A percentile compares a stretch with the other conserved stretches of the same genome.
These are phyloP conservation scores for Caenorhabditis japonica DNA, from an alignment of 2,888 invertebrate species.

Conservation along the genomic window DNA sequence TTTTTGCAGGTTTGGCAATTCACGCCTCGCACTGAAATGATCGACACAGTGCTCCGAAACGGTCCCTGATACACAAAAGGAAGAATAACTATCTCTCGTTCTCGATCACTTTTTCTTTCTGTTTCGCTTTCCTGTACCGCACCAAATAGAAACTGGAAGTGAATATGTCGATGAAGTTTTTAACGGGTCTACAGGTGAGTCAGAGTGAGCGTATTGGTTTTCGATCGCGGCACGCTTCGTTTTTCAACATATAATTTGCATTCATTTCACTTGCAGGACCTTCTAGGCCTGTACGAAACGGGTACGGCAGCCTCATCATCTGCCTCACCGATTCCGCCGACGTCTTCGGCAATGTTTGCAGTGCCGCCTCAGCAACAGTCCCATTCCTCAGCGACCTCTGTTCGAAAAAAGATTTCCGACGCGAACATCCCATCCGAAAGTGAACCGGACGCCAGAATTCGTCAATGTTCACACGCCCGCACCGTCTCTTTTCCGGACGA, in stretches of 20 bases:
- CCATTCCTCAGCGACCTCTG: slow-evolving; percentile 52
- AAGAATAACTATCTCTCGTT: slow-evolving; percentile 17
- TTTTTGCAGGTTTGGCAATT: slow-evolving; percentile 44
- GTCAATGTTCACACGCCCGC: slow-evolving; percentile 65
- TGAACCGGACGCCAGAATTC: slow-evolving; percentile 35
- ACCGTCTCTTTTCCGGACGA: slow-evolving; percentile 62
- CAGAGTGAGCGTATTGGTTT: slow-evolving; percentile 16
- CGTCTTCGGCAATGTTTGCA: slow-evolving; percentile 43
- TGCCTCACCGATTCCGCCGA: slow-evolving; percentile 55
- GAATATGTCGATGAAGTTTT: slow-evolving; percentile 67
- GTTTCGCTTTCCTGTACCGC: slow-evolving; percentile 10
- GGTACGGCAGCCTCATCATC: slow-evolving; percentile 51
- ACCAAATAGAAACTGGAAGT: slow-evolving; percentile 45
- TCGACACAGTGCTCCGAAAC: slow-evolving; percentile 24
- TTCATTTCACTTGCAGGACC: slow-evolving; percentile 42
- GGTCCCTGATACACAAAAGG: slow-evolving; percentile 39
- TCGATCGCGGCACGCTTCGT: slow-evolving; percentile 6
- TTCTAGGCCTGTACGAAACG: slow-evolving; percentile 60
- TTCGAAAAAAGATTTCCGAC: slow-evolving; percentile 46
- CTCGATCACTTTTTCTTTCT: slow-evolving; percentile 11
- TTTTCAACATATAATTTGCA: not conserved
- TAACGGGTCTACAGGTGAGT: slow-evolving; percentile 66
- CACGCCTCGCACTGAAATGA: slow-evolving; percentile 47
- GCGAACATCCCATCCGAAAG: slow-evolving; percentile 40
- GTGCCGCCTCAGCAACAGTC: slow-evolving; percentile 39